These are phyloP conservation scores for Trissolcus basalis DNA, from an alignment of 1,140 invertebrate genomes.

Conservation along the genomic window DNA sequence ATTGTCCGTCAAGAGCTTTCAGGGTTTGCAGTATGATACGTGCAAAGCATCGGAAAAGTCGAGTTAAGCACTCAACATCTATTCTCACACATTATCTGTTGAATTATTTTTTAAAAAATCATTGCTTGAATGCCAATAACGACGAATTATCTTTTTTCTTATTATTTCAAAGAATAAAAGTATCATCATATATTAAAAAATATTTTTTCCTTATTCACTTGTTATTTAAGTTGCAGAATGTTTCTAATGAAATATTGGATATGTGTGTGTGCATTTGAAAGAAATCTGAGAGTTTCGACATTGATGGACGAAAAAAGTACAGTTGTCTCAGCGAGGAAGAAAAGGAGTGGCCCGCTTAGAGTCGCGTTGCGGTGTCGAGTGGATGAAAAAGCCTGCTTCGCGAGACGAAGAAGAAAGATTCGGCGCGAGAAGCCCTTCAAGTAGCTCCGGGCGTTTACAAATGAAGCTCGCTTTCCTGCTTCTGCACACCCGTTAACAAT, in stretches of 20 bases:
- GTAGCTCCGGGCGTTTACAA: slow-evolving; percentile 42
- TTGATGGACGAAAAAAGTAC: slow-evolving; percentile 57
- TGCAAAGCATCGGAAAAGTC: slow-evolving; percentile 14
- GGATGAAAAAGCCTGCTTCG: no score
- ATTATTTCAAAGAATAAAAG: no score
- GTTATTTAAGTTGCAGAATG: no score
- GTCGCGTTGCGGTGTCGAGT: slow-evolving; percentile 34
- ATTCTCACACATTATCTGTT: neutral
- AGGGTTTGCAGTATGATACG: slow-evolving; percentile 27
- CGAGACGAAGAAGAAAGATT: slow-evolving; percentile 37
- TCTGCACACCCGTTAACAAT: slow-evolving; percentile 20
- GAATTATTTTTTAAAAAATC: no score
- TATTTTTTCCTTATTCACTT: no score
- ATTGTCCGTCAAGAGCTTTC: slow-evolving; percentile 53
- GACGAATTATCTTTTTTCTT: no score
- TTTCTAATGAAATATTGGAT: no score
- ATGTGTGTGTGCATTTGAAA: no score
- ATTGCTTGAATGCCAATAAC: no score
- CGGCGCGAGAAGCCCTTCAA: slow-evolving; percentile 34
- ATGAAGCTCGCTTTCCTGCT: slow-evolving; percentile 16
- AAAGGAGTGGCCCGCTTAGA: no score
- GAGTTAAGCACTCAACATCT: slow-evolving; percentile 1
- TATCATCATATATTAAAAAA: no score
- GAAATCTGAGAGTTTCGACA: no score
- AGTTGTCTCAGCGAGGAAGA: slow-evolving; percentile 55